phyloP scores from a whole-genome alignment of 2,797 vertebrate species.

The Falco biarmicus region DNA sequence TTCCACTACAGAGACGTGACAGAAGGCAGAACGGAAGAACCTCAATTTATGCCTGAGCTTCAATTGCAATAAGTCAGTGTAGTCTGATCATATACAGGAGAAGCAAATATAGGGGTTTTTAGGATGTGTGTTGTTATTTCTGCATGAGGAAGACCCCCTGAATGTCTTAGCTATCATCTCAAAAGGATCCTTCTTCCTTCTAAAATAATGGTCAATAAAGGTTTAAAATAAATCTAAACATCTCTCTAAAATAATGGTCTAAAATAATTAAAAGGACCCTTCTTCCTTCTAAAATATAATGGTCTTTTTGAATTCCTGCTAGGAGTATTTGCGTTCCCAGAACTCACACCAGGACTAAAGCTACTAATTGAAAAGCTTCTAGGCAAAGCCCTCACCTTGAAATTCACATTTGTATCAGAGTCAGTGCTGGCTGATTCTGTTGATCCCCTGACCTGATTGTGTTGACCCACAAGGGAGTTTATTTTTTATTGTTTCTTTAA shows the following conservation, averaged over 20 bases:
- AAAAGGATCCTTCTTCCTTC: background rate
- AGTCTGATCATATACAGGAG: background rate
- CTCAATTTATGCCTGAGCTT: background rate
- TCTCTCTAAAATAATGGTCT: background rate
- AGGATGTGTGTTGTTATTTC: background rate
- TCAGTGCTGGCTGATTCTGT: background rate
- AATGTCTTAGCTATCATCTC: background rate
- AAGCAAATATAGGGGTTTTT: background rate
- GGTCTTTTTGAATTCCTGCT: background rate
- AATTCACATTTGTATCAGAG: background rate
- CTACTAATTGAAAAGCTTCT: background rate
- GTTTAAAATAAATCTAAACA: no score
- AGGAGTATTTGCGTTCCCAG: background rate
- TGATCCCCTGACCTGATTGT: background rate
- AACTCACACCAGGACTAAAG: background rate
- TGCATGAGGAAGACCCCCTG: background rate
- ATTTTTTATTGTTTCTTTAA: constrained; percentile 50
- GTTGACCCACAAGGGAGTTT: constrained; percentile 6
- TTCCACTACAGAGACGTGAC: background rate
- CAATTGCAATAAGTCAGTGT: background rate
- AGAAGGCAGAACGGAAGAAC: background rate
- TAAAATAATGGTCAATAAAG: background rate
- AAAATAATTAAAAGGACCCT: background rate
- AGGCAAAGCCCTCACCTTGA: background rate
- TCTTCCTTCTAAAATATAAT: background rate